Percentiles rank a stretch among this genome's conserved stretches.
phyloP scores from a whole-genome alignment of 2,113 vertebrate genomes.

The Eublepharis macularius region DNA sequence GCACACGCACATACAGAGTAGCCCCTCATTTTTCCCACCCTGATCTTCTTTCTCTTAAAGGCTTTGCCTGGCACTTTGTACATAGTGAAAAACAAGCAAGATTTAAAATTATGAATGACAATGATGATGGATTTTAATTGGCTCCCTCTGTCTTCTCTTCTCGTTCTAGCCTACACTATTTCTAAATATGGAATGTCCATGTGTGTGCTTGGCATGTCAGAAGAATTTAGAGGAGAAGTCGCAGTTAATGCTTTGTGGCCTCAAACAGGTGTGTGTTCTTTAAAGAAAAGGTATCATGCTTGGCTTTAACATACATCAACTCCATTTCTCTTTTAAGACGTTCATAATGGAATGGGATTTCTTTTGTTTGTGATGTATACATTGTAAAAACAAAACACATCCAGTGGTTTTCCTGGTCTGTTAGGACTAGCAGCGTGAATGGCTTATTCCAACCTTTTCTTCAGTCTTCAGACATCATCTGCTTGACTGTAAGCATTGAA shows the following conservation, averaged over 20 bases:
- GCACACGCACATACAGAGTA: too few species aligned
- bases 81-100: background rate
- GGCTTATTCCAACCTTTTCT: background rate
- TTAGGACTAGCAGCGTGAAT: background rate
- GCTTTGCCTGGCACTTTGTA: rapidly evolving
- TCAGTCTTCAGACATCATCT: background rate
- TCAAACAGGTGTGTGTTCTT: slow-evolving; percentile 82
- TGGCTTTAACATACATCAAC: background rate
- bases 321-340: background rate
- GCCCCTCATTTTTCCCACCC: background rate
- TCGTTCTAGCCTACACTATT: slow-evolving; percentile 91
- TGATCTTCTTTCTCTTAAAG: background rate
- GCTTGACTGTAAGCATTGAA: background rate
- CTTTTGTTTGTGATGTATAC: background rate
- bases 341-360: slow-evolving; percentile 5
- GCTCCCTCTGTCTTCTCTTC: background rate
- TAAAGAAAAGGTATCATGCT: background rate
- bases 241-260: slow-evolving; percentile 98
- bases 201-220: slow-evolving; percentile 97
- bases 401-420: background rate
- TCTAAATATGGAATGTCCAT: slow-evolving; percentile 99
- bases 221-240: slow-evolving; percentile 95
- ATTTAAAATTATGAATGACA: background rate
- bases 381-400: background rate
- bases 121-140: background rate